Conservation (phyloP, 92 coral and sea anemone species). For the Hydrozoanthus gracilis region DNA sequence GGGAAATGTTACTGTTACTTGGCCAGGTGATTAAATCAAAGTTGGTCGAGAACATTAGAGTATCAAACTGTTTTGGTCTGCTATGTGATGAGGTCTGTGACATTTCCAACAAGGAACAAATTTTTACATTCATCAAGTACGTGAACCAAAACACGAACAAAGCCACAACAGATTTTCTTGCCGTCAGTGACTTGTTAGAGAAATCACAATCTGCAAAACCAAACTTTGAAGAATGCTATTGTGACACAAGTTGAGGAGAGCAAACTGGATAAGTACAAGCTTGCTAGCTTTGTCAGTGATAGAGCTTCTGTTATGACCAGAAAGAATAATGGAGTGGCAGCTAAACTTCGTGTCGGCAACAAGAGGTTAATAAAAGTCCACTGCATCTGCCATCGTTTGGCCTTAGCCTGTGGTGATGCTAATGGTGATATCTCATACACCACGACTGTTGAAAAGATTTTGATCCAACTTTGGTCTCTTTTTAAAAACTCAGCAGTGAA, state of each 20-base stretch:
- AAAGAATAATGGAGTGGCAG: slow-evolving; percentile 58
- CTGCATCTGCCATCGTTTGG: slow-evolving; percentile 62
- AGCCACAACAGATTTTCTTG: slow-evolving; percentile 57
- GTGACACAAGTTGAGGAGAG: slow-evolving; percentile 51
- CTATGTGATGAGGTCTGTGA: slow-evolving; percentile 74
- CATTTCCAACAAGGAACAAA: slow-evolving; percentile 66
- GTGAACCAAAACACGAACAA: slow-evolving; percentile 60
- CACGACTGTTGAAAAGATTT: slow-evolving; percentile 52
- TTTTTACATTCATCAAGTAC: slow-evolving; percentile 61
- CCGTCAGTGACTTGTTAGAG: slow-evolving; percentile 61
- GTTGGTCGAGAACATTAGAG: slow-evolving; percentile 18
- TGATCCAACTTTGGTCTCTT: slow-evolving; percentile 58
- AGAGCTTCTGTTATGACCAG: slow-evolving; percentile 71
- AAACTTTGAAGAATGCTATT: slow-evolving; percentile 45
- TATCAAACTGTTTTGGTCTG: slow-evolving; percentile 61
- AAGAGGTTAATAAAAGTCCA: slow-evolving; percentile 56
- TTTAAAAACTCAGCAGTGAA: slow-evolving; percentile 47
- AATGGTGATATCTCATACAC: slow-evolving; percentile 38
- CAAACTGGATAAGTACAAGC: slow-evolving; percentile 41
- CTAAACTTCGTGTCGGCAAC: slow-evolving; percentile 62
- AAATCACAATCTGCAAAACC: slow-evolving; percentile 53
- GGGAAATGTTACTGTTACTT: slow-evolving; percentile 74
- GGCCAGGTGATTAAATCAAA: slow-evolving; percentile 50
- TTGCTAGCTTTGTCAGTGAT: slow-evolving; percentile 68
- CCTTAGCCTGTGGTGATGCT: slow-evolving; percentile 63